These are phyloP conservation scores for Eilema sororculum DNA, from an alignment of 2,888 invertebrate genomes.

Conservation along the genomic window DNA sequence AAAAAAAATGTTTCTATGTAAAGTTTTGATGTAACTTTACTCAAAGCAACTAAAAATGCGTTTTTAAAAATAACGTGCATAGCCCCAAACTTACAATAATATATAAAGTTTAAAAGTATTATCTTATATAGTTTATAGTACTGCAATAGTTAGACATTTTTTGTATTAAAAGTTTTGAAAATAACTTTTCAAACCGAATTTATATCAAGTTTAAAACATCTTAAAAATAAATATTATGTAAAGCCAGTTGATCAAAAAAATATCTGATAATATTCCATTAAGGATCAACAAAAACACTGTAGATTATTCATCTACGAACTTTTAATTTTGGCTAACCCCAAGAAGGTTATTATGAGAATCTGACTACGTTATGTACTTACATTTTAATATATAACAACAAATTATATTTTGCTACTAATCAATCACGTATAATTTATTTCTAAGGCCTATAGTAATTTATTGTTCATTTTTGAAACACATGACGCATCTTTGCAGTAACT, in stretches of 20 bases:
- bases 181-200: background rate
- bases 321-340: background rate
- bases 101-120: background rate
- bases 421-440: background rate
- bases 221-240: background rate
- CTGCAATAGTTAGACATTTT: background rate
- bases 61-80: background rate
- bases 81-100: background rate
- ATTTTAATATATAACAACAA: background rate
- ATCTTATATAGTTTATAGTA: background rate
- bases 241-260: background rate
- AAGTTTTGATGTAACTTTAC: background rate
- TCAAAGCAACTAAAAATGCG: background rate
- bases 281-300: background rate
- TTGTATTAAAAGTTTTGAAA: background rate
- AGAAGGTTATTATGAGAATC: background rate
- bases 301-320: no score
- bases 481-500: background rate
- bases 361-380: background rate
- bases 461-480: background rate
- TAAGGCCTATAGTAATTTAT: background rate
- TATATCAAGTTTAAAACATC: background rate
- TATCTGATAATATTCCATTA: background rate
- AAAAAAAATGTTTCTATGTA: background rate
- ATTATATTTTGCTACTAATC: background rate